These are phyloP conservation scores for Drosophila kepulauana DNA, from an alignment of 1,140 invertebrate species.

Conservation along the genomic window DNA sequence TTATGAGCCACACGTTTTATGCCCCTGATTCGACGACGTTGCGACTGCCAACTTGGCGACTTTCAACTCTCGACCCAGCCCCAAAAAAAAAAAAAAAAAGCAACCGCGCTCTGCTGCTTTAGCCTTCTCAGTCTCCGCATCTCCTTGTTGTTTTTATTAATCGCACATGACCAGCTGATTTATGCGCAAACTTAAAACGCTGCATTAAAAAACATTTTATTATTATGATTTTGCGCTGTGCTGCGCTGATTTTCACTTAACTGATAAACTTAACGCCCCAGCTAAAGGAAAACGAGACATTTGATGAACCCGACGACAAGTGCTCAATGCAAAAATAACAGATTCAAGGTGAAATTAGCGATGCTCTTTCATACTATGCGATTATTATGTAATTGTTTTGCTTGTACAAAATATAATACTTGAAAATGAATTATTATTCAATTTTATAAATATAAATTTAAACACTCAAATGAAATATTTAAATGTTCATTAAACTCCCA, in stretches of 20 bases:
- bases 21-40: constrained; percentile 42
- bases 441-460: too few relatives aligned
- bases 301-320: constrained; percentile 45
- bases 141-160: constrained; percentile 66
- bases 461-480: too few relatives aligned
- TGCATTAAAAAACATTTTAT: constrained; percentile 80
- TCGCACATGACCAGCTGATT: constrained; percentile 80
- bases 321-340: neutral
- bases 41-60: constrained; percentile 31
- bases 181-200: constrained; percentile 75
- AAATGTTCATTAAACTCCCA: too few relatives aligned
- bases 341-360: constrained; percentile 26
- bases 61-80: constrained; percentile 58
- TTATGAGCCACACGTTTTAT: constrained; percentile 79
- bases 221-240: constrained; percentile 69
- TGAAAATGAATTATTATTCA: too few relatives aligned
- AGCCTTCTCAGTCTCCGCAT: constrained; percentile 25
- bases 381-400: neutral
- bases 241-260: constrained; percentile 74
- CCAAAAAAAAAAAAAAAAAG: constrained; percentile 6
- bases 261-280: constrained; percentile 75
- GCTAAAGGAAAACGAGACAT: constrained; percentile 24
- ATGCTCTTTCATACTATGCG: constrained; percentile 9
- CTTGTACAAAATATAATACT: neutral
- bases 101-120: neutral